Base-by-base conservation (phyloP, 2,113 vertebrate genomes). In the Ellobius talpinus region DNA sequence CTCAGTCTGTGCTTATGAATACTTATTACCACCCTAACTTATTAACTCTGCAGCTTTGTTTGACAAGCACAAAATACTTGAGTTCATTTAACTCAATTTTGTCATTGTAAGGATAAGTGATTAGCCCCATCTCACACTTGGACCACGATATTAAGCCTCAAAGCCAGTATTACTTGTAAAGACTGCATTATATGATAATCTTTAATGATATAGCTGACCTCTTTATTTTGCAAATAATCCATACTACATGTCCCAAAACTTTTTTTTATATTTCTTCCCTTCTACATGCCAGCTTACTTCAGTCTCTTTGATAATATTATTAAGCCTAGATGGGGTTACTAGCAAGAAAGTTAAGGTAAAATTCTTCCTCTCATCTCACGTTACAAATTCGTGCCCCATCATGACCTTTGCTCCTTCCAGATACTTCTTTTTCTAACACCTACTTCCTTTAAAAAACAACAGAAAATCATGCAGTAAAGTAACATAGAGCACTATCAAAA, bases 161-260 rank as follows among this genome's bases (percentile, higher is more conserved):
- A 21, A n/a, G 7, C 70, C 36, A 72, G 70, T 72, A 72, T 72
- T 23, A 39, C 2, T 19, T 23, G 21, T 21, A 72, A 94, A 42
- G 26, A 50, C 39, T 42, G 7, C 3, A 17, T 10, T 88, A 50
- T 61, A 4, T 36, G 81, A 36, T 19, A n/a, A n/a, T 9, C 36
- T 77, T 95, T 82, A 52, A 70, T 63, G 93, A 74, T 74, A 36
- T 14, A 29, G 19, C 24, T 92, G 74, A 17, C 45, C 14, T 23
- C 47, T 95, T 95, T 63, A 29, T 76, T 72, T 96, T 94, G 31
- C 36, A 94, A 39, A 65, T 68, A 94, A 72, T 36, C 26, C 39
- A 86, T 26, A 12, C 26, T 52, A 21, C 0, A 5, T 52, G 16
- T 85, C 33, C 17, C 29, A 24, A 93, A 42, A 78, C 84, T 84